Percentiles rank a stretch among this genome's conserved stretches.
Conservation (phyloP, 2,888 invertebrate species). For the Stenichneumon culpator region DNA sequence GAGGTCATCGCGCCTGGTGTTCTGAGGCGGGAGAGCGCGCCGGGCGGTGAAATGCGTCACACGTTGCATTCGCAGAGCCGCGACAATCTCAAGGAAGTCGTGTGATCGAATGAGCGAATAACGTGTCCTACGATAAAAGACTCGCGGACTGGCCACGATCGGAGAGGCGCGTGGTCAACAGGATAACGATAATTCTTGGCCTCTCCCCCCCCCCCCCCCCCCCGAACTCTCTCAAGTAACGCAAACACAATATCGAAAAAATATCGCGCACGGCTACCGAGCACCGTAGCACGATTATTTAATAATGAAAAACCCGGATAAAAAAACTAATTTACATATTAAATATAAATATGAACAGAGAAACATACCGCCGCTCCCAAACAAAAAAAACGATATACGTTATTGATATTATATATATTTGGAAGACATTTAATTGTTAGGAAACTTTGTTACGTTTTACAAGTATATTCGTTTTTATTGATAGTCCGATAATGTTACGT, state of each 20-base stretch:
- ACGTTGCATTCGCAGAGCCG: conserved; percentile 81
- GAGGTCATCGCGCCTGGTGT: conserved; percentile 80
- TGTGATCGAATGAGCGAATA: conserved; percentile 75
- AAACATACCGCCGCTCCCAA: conserved; percentile 58
- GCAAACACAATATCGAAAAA: conserved; percentile 22
- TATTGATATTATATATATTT: conserved; percentile 66
- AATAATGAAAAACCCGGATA: conserved; percentile 26
- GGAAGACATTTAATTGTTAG: conserved; percentile 68
- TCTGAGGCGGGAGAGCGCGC: conserved; percentile 86
- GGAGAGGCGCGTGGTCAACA: conserved; percentile 55
- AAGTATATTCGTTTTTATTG: conserved; percentile 70
- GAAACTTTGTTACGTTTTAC: conserved; percentile 72
- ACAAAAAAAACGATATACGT: conserved; percentile 50
- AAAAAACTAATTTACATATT: conserved; percentile 30
- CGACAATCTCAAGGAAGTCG: conserved; percentile 82
- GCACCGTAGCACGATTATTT: conserved; percentile 58
- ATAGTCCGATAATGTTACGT: conserved; percentile 43
- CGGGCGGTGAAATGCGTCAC: conserved; percentile 82
- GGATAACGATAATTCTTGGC: conserved; percentile 3
- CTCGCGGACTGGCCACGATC: conserved; percentile 34
- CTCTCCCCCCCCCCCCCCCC: not conserved
- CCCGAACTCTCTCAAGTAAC: not conserved
- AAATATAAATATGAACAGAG: conserved; percentile 27
- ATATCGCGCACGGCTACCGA: conserved; percentile 47
- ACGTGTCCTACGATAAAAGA: conserved; percentile 3